Conservation (phyloP, 2,113 vertebrate species). For the Eurypyga helias region DNA sequence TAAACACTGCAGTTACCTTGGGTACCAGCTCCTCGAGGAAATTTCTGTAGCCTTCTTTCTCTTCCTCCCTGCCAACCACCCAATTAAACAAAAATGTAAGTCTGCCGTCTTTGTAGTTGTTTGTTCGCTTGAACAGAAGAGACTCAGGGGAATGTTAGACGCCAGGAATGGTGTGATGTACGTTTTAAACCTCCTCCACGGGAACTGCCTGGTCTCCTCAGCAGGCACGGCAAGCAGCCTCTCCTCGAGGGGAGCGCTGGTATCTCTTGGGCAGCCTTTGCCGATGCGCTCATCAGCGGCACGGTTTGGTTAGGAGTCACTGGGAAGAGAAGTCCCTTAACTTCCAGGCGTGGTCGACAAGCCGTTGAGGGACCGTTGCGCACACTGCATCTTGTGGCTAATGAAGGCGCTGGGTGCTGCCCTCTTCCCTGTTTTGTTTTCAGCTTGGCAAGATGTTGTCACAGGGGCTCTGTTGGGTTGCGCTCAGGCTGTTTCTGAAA, state of each 20-base stretch:
- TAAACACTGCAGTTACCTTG: background rate
- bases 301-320: background rate
- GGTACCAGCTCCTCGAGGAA: background rate
- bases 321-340: background rate
- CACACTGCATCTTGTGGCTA: background rate
- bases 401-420: background rate
- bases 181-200: background rate
- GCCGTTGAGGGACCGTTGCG: too few species aligned
- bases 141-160: background rate
- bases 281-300: background rate
- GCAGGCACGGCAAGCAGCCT: background rate
- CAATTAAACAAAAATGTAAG: background rate
- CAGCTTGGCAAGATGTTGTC: background rate
- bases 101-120: background rate
- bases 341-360: too few species aligned
- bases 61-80: background rate
- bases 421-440: background rate
- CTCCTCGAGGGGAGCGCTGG: background rate
- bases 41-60: background rate
- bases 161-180: background rate
- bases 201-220: background rate
- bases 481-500: background rate
- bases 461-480: rapidly evolving
- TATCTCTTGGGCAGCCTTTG: rapidly evolving
- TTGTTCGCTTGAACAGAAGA: background rate